phyloP scores from a whole-genome alignment of 1,140 invertebrate genomes.

The Macrosteles quadrilineatus region DNA sequence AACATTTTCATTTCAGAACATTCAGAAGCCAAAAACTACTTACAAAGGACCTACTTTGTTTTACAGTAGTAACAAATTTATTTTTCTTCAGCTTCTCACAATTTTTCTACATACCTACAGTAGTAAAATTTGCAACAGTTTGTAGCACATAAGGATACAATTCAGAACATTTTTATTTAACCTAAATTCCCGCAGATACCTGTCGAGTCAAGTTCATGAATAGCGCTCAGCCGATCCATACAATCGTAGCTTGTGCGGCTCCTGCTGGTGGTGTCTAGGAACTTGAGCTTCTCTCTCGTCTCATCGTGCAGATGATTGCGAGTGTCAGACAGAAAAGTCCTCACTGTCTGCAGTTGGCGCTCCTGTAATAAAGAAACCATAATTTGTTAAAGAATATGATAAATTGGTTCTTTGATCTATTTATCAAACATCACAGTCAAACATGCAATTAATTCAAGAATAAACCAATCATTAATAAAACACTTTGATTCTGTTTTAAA shows the following conservation, averaged over 20 bases:
- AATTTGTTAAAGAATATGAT: background rate
- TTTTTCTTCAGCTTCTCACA: too few relatives aligned
- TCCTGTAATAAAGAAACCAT: slow-evolving; percentile 56
- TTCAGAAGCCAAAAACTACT: too few relatives aligned
- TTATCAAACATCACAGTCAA: background rate
- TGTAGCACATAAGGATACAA: too few relatives aligned
- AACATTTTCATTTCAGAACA: too few relatives aligned
- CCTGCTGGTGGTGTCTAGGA: slow-evolving; percentile 62
- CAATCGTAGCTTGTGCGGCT: slow-evolving; percentile 48
- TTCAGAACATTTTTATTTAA: too few relatives aligned
- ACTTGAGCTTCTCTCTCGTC: slow-evolving; percentile 77
- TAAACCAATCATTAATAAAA: background rate
- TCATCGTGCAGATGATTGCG: slow-evolving; percentile 70
- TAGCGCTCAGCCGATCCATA: slow-evolving; percentile 61
- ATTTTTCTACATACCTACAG: too few relatives aligned
- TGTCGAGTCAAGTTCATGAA: slow-evolving; percentile 67
- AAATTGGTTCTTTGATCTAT: background rate
- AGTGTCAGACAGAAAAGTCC: slow-evolving; percentile 70
- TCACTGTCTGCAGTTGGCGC: slow-evolving; percentile 68
- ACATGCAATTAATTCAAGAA: background rate
- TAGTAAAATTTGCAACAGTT: too few relatives aligned
- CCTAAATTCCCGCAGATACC: too few relatives aligned
- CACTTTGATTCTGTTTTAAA: background rate
- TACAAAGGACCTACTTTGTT: too few relatives aligned
- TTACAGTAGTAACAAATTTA: too few relatives aligned